These are phyloP conservation scores for Diadromus collaris DNA, from an alignment of 2,888 invertebrate species.

Conservation along the genomic window DNA sequence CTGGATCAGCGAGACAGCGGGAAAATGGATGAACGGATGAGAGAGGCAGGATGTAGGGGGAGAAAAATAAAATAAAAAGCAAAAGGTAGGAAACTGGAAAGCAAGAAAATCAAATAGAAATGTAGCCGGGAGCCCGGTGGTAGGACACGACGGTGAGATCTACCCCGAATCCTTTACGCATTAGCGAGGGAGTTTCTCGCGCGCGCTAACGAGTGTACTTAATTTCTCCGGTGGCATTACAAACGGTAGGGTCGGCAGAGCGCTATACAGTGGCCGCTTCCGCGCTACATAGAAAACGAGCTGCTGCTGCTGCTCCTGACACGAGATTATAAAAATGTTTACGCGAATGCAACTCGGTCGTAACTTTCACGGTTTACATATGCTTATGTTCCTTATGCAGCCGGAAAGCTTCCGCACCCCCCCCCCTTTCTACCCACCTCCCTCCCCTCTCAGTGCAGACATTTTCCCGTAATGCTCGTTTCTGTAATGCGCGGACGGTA, in stretches of 20 bases:
- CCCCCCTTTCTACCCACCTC: not conserved
- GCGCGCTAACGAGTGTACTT: conserved; percentile 75
- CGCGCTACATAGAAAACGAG: conserved; percentile 17
- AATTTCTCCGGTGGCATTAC: conserved; percentile 67
- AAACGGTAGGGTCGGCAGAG: conserved; percentile 31
- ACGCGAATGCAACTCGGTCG: conserved; percentile 66
- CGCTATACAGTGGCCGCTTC: conserved; percentile 22
- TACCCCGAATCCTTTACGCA: conserved; percentile 71
- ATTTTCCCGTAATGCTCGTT: conserved; percentile 21
- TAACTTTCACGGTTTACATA: conserved; percentile 62
- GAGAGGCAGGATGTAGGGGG: not conserved
- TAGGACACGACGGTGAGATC: conserved; percentile 44
- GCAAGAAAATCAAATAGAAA: conserved; percentile 34
- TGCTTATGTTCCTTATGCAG: conserved; percentile 21
- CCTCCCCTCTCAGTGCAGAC: not conserved
- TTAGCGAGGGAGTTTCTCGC: conserved; percentile 71
- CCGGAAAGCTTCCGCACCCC: not conserved
- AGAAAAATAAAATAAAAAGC: not conserved
- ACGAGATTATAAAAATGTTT: conserved; percentile 74
- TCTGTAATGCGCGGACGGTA: conserved; percentile 21
- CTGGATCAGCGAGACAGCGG: conserved; percentile 6
- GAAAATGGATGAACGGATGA: conserved; percentile 13
- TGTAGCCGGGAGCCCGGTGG: conserved; percentile 41
- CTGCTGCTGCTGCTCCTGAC: conserved; percentile 68
- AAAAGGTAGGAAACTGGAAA: conserved; percentile 12